Base-by-base conservation (phyloP, 2,113 vertebrate genomes). In the Acanthisitta chloris region DNA sequence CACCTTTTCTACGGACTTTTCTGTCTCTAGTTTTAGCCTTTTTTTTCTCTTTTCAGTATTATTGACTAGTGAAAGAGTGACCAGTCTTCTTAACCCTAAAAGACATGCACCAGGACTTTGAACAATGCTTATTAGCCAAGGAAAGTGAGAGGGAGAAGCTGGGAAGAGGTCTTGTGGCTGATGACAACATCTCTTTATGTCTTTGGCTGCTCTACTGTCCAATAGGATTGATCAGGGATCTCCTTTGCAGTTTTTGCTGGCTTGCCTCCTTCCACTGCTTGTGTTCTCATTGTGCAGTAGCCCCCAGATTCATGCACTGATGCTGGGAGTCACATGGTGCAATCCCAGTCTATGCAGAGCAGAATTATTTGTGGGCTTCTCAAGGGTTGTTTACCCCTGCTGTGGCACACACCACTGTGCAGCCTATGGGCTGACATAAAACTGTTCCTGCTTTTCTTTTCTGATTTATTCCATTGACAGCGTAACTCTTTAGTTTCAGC, bases 251-350 rank as follows among this genome's bases (percentile, higher is more conserved):
- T 15, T 85, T 67, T 54, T 87, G 26, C 71, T 69, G 48, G 14
- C 57, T 88, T 57, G n/a, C 6, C 43, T 87, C 28, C 55, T 85
- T 66, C 55, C 7, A 2, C 38, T 40, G 20, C 70, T 34, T 76
- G 42, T 5, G 9, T 81, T 58, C 1, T 7, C 33, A 18, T 6
- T 58, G 57, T 4, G 3, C 57, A 34, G 23, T 46, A 62, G 33
- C 16, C 16, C 28, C 24, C 16, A 72, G 0, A 45, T 69, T 72
- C 4, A 2, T 7, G 31, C 17, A 55, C 12, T 33, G 6, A 0
- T 59, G 23, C 77, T 84, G 38, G 31, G 45, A 86, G 33, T 48
- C 54, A n/a, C 12, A 18, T 92, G 57, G 26, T 1, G 0, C 31
- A 67, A 92, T 57, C 45, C 36, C 77, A 52, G 36, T n/a, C 42